These are phyloP conservation scores for Drosophila robusta DNA, from an alignment of 2,888 invertebrate genomes.

Conservation along the genomic window DNA sequence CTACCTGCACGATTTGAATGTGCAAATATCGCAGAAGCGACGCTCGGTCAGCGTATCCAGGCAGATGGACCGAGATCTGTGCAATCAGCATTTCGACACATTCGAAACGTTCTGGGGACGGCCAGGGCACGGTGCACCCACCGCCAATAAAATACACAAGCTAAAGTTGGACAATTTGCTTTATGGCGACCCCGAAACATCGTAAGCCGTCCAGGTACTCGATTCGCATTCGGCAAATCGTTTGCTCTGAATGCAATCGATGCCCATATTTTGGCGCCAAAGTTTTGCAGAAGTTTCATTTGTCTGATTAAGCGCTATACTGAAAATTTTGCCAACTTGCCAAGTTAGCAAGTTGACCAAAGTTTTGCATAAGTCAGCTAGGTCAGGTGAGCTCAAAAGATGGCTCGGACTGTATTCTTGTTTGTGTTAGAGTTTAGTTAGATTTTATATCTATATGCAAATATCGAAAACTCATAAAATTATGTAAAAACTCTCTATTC, in stretches of 20 bases:
- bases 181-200: slow-evolving; percentile 80
- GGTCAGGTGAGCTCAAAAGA: neutral
- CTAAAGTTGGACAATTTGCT: slow-evolving; percentile 85
- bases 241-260: slow-evolving; percentile 61
- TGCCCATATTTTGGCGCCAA: slow-evolving; percentile 22
- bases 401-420: slow-evolving; percentile 4
- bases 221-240: slow-evolving; percentile 49
- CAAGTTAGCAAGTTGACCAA: slow-evolving; percentile 79
- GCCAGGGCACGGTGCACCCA: slow-evolving; percentile 88
- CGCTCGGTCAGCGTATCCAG: slow-evolving; percentile 82
- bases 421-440: slow-evolving; percentile 17
- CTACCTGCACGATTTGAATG: slow-evolving; percentile 86
- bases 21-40: slow-evolving; percentile 86
- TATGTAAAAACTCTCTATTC: slow-evolving; percentile 7
- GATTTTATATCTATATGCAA: slow-evolving; percentile 17
- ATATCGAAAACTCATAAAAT: slow-evolving; percentile 5
- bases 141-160: slow-evolving; percentile 80
- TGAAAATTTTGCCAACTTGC: slow-evolving; percentile 82
- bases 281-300: slow-evolving; percentile 16
- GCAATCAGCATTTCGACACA: slow-evolving; percentile 90
- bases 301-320: slow-evolving; percentile 18
- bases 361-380: slow-evolving; percentile 58
- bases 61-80: slow-evolving; percentile 88
- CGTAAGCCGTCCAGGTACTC: slow-evolving; percentile 53
- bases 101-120: slow-evolving; percentile 93